phyloP scores from a whole-genome alignment of 2,113 vertebrate species.

The Gobio gobio region DNA sequence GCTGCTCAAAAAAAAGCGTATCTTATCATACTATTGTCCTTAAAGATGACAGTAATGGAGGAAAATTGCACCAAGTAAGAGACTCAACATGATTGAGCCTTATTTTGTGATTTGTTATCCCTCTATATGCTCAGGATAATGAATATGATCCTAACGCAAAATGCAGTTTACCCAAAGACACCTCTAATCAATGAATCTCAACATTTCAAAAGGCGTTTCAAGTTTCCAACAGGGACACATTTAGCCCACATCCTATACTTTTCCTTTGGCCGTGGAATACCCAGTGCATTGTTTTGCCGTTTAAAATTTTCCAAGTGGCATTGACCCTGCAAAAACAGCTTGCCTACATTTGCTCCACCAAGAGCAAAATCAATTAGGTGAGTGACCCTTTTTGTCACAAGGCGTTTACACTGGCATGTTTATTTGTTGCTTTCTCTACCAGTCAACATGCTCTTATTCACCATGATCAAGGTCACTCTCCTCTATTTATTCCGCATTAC shows the following conservation, averaged over 20 bases:
- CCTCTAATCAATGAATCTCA: conserved; percentile 30
- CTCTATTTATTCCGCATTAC: conserved; percentile 49
- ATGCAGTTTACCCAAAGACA: conserved; percentile 2
- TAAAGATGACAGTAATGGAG: conserved; percentile 23
- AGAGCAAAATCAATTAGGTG: conserved; percentile 46
- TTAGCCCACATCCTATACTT: conserved; percentile 26
- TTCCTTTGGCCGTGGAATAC: background rate
- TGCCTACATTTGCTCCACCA: conserved; percentile 45
- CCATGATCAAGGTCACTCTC: conserved; percentile 47
- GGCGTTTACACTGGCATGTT: background rate
- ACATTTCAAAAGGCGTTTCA: background rate
- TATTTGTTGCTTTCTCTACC: conserved; percentile 12
- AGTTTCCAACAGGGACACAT: conserved; percentile 7
- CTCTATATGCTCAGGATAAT: background rate
- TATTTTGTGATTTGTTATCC: background rate
- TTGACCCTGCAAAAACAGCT: conserved; percentile 32
- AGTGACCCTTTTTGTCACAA: conserved; percentile 44
- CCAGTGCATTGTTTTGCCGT: background rate
- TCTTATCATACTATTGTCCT: conserved; percentile 15
- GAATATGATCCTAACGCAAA: background rate
- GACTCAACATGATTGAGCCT: background rate
- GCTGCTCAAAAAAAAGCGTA: conserved; percentile 4
- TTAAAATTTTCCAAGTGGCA: conserved; percentile 17
- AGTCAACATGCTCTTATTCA: conserved; percentile 35
- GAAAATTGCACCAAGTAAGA: conserved; percentile 25